These are phyloP conservation scores for Eulemur albifrons DNA, from an alignment of 2,797 vertebrate genomes.

Conservation along the genomic window DNA sequence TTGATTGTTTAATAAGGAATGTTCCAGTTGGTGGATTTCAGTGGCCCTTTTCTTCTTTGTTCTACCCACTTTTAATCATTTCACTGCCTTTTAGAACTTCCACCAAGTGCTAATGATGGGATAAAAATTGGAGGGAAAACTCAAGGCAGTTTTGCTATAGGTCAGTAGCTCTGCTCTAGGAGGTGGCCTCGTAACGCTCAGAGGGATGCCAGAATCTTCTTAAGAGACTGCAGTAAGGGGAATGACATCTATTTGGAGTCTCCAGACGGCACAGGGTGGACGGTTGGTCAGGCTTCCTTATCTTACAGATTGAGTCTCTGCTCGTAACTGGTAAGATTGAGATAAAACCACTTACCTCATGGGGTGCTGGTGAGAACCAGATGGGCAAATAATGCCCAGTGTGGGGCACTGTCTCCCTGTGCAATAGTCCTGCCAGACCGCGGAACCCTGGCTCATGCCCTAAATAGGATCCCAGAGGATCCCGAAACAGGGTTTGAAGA, in stretches of 20 bases:
- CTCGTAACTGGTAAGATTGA: background rate
- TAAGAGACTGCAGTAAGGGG: background rate
- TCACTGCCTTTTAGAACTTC: background rate
- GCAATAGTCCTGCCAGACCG: background rate
- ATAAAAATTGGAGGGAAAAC: background rate
- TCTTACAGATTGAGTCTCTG: background rate
- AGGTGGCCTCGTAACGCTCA: background rate
- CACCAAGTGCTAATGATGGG: background rate
- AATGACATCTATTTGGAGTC: background rate
- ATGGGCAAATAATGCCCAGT: background rate
- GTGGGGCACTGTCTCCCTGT: background rate
- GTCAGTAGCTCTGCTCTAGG: background rate
- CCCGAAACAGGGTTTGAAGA: background rate
- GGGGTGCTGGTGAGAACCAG: background rate
- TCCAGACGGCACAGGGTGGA: background rate
- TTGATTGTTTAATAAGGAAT: background rate
- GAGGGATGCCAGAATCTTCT: background rate
- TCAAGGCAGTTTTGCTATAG: background rate
- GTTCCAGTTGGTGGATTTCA: background rate
- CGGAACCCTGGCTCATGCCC: background rate
- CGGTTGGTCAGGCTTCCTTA: background rate
- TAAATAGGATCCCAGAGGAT: background rate
- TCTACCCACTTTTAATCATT: background rate
- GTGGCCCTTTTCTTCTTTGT: background rate
- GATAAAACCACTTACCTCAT: background rate